Evolutionary conservation across 2,888 invertebrate species (phyloP), one percentile per base, ranked within the genome.

Genomic region (Thysanoteuthis rhombus): DNA sequence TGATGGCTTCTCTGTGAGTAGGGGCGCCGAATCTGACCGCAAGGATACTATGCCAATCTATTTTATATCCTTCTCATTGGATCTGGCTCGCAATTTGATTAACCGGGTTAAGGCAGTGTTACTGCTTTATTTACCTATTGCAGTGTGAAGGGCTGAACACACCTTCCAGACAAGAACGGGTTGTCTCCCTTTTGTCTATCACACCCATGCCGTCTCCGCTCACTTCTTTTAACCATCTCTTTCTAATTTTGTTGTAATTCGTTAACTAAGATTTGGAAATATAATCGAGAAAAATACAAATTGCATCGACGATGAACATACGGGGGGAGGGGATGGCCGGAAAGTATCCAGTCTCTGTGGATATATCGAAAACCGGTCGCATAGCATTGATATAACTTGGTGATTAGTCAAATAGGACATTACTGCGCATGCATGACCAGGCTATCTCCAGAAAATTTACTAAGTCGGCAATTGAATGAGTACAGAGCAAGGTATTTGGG

Each of bases 111-210:
- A 75, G 75, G 36, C 75, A n/a, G 75, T 75, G 75, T 75, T 75
- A 75, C 75, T 75, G n/a, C 75, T 75, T 75, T 75, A 75, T 75
- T 75, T 75, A 75, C 75, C 75, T 75, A 75, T 75, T 75, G 75
- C 75, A 16, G n/a, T n/a, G 75, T 16, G 36, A 75, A 75, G n/a
- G 75, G 52, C 52, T 52, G 52, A 52, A 52, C n/a, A 52, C 52
- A 52, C 75, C 75, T 75, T 75, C 75, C 75, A 75, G 75, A 75
- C 75, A 75, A 75, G n/a, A 75, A n/a, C n/a, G n/a, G 19, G 75
- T 75, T 75, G 75, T 75, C n/a, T n/a, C 75, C 12, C 75, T 36
- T 75, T 75, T n/a, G 22, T 52, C 52, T 10, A 16, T 45, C 45
- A 12, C 45, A 25, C 6, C 52, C n/a, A n/a, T 10, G n/a, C n/a